phyloP scores from a whole-genome alignment of 2,888 invertebrate genomes.

The Dioctria rufipes region DNA sequence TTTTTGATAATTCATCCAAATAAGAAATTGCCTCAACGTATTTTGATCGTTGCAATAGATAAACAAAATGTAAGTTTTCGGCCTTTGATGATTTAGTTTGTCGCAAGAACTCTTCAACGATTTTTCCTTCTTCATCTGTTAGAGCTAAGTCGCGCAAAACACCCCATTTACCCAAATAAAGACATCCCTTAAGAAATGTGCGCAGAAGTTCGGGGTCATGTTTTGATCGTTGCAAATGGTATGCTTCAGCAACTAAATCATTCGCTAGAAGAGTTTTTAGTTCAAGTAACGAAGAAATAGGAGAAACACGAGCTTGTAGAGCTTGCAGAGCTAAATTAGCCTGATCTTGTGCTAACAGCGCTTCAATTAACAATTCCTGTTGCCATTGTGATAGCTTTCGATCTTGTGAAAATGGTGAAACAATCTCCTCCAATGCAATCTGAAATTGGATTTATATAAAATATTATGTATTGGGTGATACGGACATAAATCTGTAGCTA shows the following conservation, averaged over 20 bases:
- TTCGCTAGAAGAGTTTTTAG: constrained; percentile 67
- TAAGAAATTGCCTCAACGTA: constrained; percentile 69
- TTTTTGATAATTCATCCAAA: constrained; percentile 66
- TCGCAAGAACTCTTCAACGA: constrained; percentile 65
- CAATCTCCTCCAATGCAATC: constrained; percentile 66
- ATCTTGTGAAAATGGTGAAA: constrained; percentile 65
- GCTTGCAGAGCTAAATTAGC: constrained; percentile 65
- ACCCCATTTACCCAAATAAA: constrained; percentile 64
- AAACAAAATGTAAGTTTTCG: constrained; percentile 67
- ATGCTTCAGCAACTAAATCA: constrained; percentile 68
- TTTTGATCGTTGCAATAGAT: constrained; percentile 68
- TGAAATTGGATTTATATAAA: constrained; percentile 52
- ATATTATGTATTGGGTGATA: not conserved
- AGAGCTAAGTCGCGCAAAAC: constrained; percentile 67
- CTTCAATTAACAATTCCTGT: constrained; percentile 66
- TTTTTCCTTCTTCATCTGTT: constrained; percentile 66
- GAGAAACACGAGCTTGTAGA: constrained; percentile 64
- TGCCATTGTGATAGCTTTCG: constrained; percentile 66
- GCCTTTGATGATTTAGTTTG: constrained; percentile 64
- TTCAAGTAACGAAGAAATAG: constrained; percentile 64
- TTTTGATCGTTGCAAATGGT: constrained; percentile 67
- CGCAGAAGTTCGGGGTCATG: constrained; percentile 65
- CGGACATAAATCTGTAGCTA: too few species aligned
- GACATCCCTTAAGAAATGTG: constrained; percentile 66
- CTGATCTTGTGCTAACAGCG: constrained; percentile 64